phyloP scores from a whole-genome alignment of 2,888 invertebrate species.

The Lepidochrysops patricia region DNA sequence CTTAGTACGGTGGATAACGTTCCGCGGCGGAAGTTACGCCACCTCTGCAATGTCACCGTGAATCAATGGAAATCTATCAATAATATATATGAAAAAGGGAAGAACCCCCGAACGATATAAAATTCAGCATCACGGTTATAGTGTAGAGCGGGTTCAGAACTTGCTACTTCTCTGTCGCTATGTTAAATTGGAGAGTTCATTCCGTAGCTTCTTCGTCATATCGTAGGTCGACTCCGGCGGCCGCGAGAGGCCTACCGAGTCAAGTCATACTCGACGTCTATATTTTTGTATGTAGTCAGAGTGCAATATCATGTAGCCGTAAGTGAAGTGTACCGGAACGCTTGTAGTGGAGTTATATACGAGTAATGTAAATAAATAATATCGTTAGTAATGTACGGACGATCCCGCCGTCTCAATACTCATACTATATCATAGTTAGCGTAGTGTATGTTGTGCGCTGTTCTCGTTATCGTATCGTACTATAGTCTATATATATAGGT shows the following conservation, averaged over 20 bases:
- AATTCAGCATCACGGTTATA: not conserved
- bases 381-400: not conserved
- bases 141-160: not conserved
- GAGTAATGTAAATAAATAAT: conserved; percentile 11
- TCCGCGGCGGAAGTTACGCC: not conserved
- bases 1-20: no score
- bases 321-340: not conserved
- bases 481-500: not conserved
- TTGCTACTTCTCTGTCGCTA: not conserved
- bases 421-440: not conserved
- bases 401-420: not conserved
- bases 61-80: not conserved
- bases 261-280: not conserved
- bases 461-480: not conserved
- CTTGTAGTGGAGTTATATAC: not conserved
- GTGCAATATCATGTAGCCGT: not conserved
- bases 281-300: conserved; percentile 1
- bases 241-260: not conserved
- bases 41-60: not conserved
- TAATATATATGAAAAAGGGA: no score
- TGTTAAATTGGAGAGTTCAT: not conserved
- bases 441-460: conserved; percentile 1
- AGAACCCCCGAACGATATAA: not conserved
- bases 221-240: no score
- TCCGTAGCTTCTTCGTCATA: not conserved